Evolutionary conservation across 2,113 vertebrate species (phyloP), one percentile per base, ranked within the genome.

Genomic region (Prochilodus magdalenae): DNA sequence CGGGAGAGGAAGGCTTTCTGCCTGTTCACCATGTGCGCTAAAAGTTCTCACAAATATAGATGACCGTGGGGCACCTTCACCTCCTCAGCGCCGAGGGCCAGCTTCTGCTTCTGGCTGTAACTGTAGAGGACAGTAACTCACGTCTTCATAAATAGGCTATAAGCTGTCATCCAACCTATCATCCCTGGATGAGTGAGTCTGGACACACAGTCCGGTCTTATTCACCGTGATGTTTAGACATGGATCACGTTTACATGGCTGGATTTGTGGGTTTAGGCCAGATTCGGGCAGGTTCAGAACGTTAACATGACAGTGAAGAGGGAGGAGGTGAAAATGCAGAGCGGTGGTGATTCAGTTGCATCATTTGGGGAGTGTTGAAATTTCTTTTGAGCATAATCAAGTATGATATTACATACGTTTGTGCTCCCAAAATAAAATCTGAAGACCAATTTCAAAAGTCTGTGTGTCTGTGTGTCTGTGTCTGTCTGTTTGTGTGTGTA

Each of bases 121-220:
- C 75, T 78, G 36, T 72, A 75, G 76, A 60, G 30, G 51, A 22
- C 20, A 53, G 76, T 62, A 67, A 24, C 29, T 74, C 76, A 51
- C 8, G 51, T 36, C 75, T 75, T 26, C 67, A 4, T 76, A 83
- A 89, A 91, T 89, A 79, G 86, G 7, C 33, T 40, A 29, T 10
- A 69, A 27, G 15, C 77, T 81, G 83, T 40, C 30, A 18, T 40
- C 66, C 33, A 36, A n/a, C 63, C 6, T 36, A 36, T 59, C 6
- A 20, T 66, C 63, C 33, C n/a, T 40, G 76, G 81, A 57, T 79
- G 57, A 14, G 27, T 69, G 20, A 40, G 3, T 4, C 63, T 10
- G 22, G 33, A 15, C 30, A 20, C 66, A 22, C 66, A n/a, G 7
- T 67, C 65, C 18, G 12, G 30, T 36, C 20, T 40, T 13, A 40